Conservation (phyloP, 2,113 vertebrate species). For the Pantherophis guttatus region DNA sequence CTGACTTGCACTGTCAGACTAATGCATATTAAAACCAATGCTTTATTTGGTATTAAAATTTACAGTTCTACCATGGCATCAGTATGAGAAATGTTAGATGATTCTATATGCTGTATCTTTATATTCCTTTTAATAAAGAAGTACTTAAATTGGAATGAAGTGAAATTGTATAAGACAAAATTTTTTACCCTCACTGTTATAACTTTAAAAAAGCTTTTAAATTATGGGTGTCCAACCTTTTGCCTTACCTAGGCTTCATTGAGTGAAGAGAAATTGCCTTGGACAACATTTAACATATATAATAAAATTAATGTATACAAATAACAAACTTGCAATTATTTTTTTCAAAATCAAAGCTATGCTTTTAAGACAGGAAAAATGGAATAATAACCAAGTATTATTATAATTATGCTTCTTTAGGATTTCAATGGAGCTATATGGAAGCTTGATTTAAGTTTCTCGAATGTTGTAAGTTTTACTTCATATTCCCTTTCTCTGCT, state of each 20-base stretch:
- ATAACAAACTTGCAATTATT: neutral
- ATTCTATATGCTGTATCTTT: neutral
- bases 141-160: neutral
- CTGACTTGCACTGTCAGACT: neutral
- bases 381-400: neutral
- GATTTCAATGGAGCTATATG: constrained; percentile 88
- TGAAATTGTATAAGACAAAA: neutral
- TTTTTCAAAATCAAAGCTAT: neutral
- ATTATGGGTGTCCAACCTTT: neutral
- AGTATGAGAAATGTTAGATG: neutral
- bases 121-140: constrained; percentile 1
- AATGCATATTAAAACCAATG: neutral
- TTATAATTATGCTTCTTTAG: constrained; percentile 65
- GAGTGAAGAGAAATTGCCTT: neutral
- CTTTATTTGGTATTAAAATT: neutral
- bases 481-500: constrained; percentile 9
- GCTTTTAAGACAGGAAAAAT: neutral
- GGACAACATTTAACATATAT: neutral
- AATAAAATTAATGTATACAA: neutral
- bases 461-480: constrained; percentile 77
- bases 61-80: neutral
- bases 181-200: neutral
- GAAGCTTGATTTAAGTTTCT: constrained; percentile 93
- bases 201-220: neutral
- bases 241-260: neutral